Conservation (phyloP, 2,888 invertebrate genomes). For the Geophilus truncorum region DNA sequence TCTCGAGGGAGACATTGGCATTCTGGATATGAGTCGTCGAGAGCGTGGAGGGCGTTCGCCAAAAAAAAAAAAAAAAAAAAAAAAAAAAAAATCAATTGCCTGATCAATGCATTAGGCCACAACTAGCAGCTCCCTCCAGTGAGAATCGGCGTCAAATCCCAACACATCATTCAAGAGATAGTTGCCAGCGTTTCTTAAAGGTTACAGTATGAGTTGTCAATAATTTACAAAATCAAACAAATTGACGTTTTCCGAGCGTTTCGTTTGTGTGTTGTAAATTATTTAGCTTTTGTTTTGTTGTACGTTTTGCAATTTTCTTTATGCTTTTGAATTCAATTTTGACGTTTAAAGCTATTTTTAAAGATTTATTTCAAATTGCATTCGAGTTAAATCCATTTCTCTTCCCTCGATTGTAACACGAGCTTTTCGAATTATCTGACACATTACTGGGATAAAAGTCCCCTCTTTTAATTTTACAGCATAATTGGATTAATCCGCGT, state of each 20-base stretch:
- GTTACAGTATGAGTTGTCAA: too few species aligned
- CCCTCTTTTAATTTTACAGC: background rate
- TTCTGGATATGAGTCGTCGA: slow-evolving; percentile 2
- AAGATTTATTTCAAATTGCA: background rate
- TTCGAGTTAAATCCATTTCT: background rate
- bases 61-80: too few species aligned
- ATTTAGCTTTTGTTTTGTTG: too few species aligned
- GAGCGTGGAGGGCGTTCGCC: background rate
- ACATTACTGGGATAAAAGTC: background rate
- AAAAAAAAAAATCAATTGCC: background rate
- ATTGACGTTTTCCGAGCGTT: too few species aligned
- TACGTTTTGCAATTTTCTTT: too few species aligned
- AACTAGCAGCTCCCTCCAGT: background rate
- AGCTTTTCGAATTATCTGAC: background rate
- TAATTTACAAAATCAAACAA: too few species aligned
- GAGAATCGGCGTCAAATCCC: background rate
- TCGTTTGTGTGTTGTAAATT: too few species aligned
- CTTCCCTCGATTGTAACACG: background rate
- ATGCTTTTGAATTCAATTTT: too few species aligned
- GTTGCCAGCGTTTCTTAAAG: too few species aligned
- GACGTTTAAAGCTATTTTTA: too few species aligned
- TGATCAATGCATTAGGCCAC: background rate
- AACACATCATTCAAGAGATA: background rate
- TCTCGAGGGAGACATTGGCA: background rate
- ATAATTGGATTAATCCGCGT: background rate